Conservation (phyloP, 1,140 invertebrate species). For the Drosophila hydei region DNA sequence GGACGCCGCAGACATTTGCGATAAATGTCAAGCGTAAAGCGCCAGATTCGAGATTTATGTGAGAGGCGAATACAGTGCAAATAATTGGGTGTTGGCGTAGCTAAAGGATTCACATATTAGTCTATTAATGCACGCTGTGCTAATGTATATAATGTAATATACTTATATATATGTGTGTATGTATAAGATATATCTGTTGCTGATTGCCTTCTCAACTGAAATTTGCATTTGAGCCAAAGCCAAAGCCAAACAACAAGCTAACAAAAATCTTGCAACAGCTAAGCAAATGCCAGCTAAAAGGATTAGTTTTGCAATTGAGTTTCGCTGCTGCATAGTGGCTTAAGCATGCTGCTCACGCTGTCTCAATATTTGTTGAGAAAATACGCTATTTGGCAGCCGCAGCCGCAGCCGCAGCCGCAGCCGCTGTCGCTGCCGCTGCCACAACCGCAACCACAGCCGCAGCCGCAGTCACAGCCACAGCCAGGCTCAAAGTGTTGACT, state of each 20-base stretch:
- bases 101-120: constrained; percentile 19
- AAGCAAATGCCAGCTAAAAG: constrained; percentile 40
- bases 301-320: constrained; percentile 48
- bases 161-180: not conserved
- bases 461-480: not conserved
- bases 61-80: constrained; percentile 19
- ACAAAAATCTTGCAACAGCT: constrained; percentile 12
- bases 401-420: not conserved
- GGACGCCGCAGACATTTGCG: constrained; percentile 44
- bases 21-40: constrained; percentile 50
- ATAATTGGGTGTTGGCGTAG: constrained; percentile 47
- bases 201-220: constrained; percentile 25
- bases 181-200: not conserved
- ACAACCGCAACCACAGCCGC: not conserved
- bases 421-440: not conserved
- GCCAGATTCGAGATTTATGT: constrained; percentile 41
- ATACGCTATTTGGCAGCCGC: constrained; percentile 27
- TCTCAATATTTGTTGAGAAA: constrained; percentile 49
- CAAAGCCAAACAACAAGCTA: not conserved
- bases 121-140: not conserved
- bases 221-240: constrained; percentile 57
- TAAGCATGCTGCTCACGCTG: constrained; percentile 13
- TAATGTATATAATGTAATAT: not conserved
- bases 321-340: constrained; percentile 10
- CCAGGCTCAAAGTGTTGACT: constrained; percentile 29